Percentiles rank a stretch among this genome's conserved stretches.
phyloP scores from a whole-genome alignment of 2,888 invertebrate species.

The Kryphioiulus occultus region DNA sequence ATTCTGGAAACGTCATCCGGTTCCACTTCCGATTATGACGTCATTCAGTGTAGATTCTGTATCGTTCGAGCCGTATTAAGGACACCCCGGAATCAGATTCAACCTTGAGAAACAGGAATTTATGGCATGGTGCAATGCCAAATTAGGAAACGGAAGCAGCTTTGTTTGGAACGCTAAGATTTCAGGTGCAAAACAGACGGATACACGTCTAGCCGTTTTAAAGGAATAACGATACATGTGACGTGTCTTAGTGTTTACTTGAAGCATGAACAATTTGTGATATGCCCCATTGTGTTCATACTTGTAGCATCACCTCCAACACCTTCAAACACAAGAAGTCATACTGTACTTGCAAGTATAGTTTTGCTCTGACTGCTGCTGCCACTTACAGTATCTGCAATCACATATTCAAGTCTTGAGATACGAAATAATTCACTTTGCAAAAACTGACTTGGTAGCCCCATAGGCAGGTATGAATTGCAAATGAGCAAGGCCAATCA shows the following conservation, averaged over 20 bases:
- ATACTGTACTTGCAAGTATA: neutral
- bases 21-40: neutral
- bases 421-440: neutral
- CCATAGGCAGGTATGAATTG: neutral
- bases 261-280: neutral
- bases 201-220: neutral
- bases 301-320: neutral
- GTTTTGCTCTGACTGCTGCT: neutral
- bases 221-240: too few relatives aligned
- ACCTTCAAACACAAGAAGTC: neutral
- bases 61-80: neutral
- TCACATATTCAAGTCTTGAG: neutral
- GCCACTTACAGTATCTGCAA: neutral
- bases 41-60: neutral
- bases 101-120: too few relatives aligned
- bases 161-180: neutral
- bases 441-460: neutral
- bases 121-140: neutral
- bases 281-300: neutral
- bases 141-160: neutral
- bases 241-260: too few relatives aligned
- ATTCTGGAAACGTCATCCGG: neutral
- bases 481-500: constrained; percentile 5
- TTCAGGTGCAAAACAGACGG: too few relatives aligned
- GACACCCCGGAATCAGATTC: neutral